Evolutionary conservation across 2,797 vertebrate genomes (phyloP).

Genomic region (Pangasius djambal): DNA sequence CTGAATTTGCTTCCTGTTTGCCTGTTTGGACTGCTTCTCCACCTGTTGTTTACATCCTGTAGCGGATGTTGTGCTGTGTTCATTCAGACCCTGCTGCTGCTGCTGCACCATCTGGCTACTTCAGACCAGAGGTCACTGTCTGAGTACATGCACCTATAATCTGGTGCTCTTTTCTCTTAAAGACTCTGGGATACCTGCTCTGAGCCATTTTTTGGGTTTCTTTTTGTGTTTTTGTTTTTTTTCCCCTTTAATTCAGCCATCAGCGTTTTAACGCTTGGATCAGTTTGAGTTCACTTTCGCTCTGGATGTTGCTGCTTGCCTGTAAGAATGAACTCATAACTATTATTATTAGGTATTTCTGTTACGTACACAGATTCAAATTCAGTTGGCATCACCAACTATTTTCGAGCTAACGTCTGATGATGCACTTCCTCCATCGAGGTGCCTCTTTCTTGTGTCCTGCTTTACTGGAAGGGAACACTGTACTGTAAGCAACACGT

Average conservation of each 20-base stretch:
- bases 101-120: slow-evolving; percentile 39
- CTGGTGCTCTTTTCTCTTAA: not conserved
- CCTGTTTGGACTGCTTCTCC: slow-evolving; percentile 56
- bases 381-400: not conserved
- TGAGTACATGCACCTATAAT: slow-evolving; percentile 5
- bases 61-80: slow-evolving; percentile 47
- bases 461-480: slow-evolving; percentile 50
- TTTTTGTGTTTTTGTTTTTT: not conserved
- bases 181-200: not conserved
- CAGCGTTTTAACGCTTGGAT: not conserved
- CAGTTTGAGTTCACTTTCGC: not conserved
- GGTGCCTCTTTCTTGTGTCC: slow-evolving; percentile 51
- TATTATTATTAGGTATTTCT: not conserved
- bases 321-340: not conserved
- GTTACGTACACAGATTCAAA: not conserved
- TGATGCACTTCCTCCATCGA: not conserved
- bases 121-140: slow-evolving; percentile 13
- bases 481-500: slow-evolving; percentile 39
- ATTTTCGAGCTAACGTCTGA: not conserved
- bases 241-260: not conserved
- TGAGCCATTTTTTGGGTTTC: not conserved
- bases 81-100: slow-evolving; percentile 27
- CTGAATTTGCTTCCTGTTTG: slow-evolving; percentile 59
- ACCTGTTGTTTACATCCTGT: slow-evolving; percentile 60
- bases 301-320: not conserved